Conservation (phyloP, 2,113 vertebrate species). For the Carettochelys insculpta region DNA sequence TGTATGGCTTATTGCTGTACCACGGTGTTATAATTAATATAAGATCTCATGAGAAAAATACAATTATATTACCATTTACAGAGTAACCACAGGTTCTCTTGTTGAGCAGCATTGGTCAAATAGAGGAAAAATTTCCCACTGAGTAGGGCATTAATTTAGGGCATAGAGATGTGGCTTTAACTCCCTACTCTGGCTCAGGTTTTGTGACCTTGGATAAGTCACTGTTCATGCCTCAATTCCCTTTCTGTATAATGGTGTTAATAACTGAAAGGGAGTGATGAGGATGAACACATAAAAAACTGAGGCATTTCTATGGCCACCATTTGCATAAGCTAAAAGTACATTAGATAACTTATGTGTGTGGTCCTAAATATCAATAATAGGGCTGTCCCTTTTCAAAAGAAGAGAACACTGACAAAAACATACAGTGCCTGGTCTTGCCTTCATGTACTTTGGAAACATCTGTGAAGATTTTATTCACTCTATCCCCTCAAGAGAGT, state of each 20-base stretch:
- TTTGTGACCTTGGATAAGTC: neutral
- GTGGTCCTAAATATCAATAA: neutral
- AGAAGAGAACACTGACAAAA: neutral
- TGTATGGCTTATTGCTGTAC: neutral
- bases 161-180: neutral
- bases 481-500: neutral
- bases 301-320: neutral
- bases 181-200: neutral
- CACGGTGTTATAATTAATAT: neutral
- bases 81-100: neutral
- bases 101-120: neutral
- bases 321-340: neutral
- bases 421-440: neutral
- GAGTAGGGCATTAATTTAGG: neutral
- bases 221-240: neutral
- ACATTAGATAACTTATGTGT: neutral
- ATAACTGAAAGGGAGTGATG: neutral
- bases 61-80: neutral
- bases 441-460: neutral
- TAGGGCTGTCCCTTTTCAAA: rapidly evolving
- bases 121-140: neutral
- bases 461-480: rapidly evolving
- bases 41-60: neutral
- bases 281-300: neutral
- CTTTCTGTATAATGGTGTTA: neutral